A percentile compares a stretch with the other conserved stretches of the same genome.
phyloP scores from a whole-genome alignment of 2,888 invertebrate genomes.

The Pocota personata region DNA sequence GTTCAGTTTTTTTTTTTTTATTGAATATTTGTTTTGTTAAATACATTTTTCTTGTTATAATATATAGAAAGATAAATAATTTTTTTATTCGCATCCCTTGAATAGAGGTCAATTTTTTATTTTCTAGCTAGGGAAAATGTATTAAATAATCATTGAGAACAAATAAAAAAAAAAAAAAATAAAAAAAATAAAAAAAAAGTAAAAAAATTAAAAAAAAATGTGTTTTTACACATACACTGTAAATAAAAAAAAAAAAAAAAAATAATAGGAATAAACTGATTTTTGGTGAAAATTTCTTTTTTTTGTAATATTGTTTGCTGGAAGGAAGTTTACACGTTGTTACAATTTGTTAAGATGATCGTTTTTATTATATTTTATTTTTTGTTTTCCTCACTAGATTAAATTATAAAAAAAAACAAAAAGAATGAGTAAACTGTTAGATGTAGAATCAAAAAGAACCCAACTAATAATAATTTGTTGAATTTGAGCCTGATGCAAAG shows the following conservation, averaged over 20 bases:
- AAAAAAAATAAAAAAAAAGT: background rate
- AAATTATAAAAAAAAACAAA: background rate
- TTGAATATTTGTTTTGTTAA: slow-evolving; percentile 26
- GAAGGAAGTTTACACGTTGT: slow-evolving; percentile 21
- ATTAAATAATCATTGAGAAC: slow-evolving; percentile 41
- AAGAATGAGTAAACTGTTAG: background rate
- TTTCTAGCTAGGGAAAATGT: slow-evolving; percentile 65
- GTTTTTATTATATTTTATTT: background rate
- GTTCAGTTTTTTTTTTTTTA: background rate
- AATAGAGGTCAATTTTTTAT: slow-evolving; percentile 29
- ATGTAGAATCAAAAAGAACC: slow-evolving; percentile 20
- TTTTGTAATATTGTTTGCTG: slow-evolving; percentile 12
- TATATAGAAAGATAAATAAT: background rate
- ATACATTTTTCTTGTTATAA: slow-evolving; percentile 18
- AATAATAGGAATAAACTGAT: slow-evolving; percentile 2
- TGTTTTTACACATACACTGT: background rate
- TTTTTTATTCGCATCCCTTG: slow-evolving; percentile 30
- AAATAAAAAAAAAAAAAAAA: slow-evolving; percentile 15
- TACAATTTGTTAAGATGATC: slow-evolving; percentile 25
- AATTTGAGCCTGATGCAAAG: slow-evolving; percentile 42
- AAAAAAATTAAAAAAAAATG: background rate
- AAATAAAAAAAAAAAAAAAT: slow-evolving; percentile 11
- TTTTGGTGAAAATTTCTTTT: slow-evolving; percentile 13
- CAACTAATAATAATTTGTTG: slow-evolving; percentile 25
- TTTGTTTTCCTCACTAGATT: slow-evolving; percentile 8